Evolutionary conservation across 2,888 invertebrate species (phyloP).

Genomic region (Ctena decussata): DNA sequence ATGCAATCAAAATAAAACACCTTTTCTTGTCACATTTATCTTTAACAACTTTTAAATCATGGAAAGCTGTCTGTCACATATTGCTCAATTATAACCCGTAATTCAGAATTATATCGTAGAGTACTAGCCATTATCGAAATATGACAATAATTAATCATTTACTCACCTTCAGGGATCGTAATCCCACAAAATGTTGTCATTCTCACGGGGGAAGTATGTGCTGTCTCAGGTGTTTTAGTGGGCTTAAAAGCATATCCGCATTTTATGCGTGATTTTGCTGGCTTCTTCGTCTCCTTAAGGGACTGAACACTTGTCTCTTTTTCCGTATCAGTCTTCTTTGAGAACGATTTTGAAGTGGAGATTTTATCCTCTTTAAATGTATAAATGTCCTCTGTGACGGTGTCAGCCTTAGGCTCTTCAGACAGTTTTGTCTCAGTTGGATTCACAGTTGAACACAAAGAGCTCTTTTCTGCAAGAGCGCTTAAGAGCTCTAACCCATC

Average conservation of each 20-base stretch:
- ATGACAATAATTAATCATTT: slow-evolving; percentile 4
- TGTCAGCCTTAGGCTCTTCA: background rate
- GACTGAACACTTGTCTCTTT: background rate
- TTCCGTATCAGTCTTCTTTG: background rate
- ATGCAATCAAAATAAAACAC: too few relatives aligned
- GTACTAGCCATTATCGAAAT: too few relatives aligned
- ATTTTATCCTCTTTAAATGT: slow-evolving; percentile 33
- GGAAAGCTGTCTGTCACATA: too few relatives aligned
- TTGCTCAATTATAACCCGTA: too few relatives aligned
- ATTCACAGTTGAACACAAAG: slow-evolving; percentile 56
- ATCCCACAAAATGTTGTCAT: slow-evolving; percentile 71
- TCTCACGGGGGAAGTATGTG: slow-evolving; percentile 8
- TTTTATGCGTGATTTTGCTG: slow-evolving; percentile 55
- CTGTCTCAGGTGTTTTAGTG: slow-evolving; percentile 34
- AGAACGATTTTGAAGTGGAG: background rate
- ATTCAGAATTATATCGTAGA: too few relatives aligned
- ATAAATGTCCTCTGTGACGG: slow-evolving; percentile 18
- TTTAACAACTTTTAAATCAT: too few relatives aligned
- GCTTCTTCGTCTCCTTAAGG: slow-evolving; percentile 16
- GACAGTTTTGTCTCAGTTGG: background rate
- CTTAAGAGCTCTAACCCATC: slow-evolving; percentile 83
- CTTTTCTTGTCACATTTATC: too few relatives aligned
- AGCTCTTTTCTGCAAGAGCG: slow-evolving; percentile 81
- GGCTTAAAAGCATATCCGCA: slow-evolving; percentile 63
- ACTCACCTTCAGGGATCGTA: slow-evolving; percentile 70